These are phyloP conservation scores for Gallinago nigripennis DNA, from an alignment of 2,797 vertebrate species.

Conservation along the genomic window DNA sequence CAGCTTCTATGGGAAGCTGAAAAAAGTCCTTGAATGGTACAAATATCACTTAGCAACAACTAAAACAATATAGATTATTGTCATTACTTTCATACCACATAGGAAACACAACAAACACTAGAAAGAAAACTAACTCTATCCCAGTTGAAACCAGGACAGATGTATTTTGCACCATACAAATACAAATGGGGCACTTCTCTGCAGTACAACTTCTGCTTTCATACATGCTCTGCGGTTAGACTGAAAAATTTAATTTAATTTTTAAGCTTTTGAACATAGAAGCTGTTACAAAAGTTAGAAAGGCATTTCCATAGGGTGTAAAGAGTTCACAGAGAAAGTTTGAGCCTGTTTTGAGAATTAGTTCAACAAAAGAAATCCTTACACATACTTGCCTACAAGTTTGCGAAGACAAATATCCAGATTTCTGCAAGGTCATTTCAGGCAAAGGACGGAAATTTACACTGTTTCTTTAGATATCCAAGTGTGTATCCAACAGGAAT, in stretches of 20 bases:
- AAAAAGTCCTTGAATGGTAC: background rate
- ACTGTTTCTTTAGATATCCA: background rate
- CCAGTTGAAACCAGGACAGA: background rate
- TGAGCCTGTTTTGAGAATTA: background rate
- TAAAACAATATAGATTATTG: background rate
- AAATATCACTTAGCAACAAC: background rate
- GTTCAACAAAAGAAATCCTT: background rate
- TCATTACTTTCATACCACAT: background rate
- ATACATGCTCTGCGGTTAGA: background rate
- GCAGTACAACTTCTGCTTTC: background rate
- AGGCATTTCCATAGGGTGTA: background rate
- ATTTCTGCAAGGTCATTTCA: conserved; percentile 5
- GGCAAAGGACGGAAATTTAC: background rate
- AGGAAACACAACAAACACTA: background rate
- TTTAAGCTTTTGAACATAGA: background rate
- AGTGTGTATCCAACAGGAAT: background rate
- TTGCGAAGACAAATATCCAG: background rate
- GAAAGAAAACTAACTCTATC: background rate
- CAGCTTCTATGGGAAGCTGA: background rate
- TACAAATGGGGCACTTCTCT: background rate
- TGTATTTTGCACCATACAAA: background rate
- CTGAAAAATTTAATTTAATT: background rate
- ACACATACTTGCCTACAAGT: background rate
- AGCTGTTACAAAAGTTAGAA: background rate
- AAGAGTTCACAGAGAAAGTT: background rate